These are phyloP conservation scores for Periophthalmodon schlosseri DNA, from an alignment of 2,113 vertebrate genomes.

Conservation along the genomic window DNA sequence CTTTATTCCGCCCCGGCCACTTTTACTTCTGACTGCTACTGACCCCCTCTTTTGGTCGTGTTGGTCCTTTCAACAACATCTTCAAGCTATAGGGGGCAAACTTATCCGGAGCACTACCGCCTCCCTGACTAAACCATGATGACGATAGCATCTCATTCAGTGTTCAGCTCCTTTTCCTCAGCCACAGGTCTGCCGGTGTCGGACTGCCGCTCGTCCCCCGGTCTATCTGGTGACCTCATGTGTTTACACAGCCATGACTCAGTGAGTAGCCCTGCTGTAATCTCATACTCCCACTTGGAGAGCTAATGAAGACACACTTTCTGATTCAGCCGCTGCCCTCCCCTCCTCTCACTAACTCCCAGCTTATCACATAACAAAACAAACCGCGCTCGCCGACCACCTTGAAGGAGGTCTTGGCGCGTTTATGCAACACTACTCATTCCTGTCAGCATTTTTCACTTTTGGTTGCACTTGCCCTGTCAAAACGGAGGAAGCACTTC, in stretches of 20 bases:
- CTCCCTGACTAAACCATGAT: neutral
- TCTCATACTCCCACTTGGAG: conserved; percentile 52
- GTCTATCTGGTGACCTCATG: conserved; percentile 71
- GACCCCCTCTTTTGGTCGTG: no score
- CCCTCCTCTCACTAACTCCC: conserved; percentile 44
- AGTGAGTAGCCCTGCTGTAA: conserved; percentile 58
- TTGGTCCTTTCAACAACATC: no score
- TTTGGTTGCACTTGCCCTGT: conserved; percentile 15
- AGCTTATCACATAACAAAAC: conserved; percentile 69
- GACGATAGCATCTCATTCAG: neutral
- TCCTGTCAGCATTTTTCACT: conserved; percentile 30
- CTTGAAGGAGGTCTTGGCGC: conserved; percentile 46
- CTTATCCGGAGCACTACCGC: neutral
- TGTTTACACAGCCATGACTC: conserved; percentile 69
- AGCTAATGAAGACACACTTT: conserved; percentile 62
- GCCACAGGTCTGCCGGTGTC: conserved; percentile 20
- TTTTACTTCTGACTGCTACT: no score
- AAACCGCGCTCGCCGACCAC: conserved; percentile 53
- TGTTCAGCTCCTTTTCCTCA: neutral
- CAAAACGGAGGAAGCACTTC: conserved; percentile 7
- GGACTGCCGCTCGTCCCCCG: conserved; percentile 49
- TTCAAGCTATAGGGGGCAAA: neutral
- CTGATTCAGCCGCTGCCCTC: conserved; percentile 26
- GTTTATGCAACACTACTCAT: conserved; percentile 32
- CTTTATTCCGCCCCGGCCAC: no score